Evolutionary conservation across 1,140 invertebrate genomes (phyloP).

Genomic region (Chironomus striatipennis): DNA sequence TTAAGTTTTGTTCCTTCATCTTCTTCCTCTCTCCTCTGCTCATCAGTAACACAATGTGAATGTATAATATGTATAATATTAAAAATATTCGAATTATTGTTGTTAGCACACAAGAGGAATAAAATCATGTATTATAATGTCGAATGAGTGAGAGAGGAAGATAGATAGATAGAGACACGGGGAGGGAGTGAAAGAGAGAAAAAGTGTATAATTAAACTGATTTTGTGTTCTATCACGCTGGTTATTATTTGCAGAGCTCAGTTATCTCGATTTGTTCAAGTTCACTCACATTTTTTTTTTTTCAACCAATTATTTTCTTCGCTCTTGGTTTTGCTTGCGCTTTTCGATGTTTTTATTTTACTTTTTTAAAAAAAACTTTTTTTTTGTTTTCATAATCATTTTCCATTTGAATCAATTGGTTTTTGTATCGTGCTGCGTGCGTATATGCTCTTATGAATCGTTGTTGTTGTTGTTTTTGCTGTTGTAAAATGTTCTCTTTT

Average conservation of each 20-base stretch:
- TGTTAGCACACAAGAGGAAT: not conserved
- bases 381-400: not conserved
- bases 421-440: constrained; percentile 11
- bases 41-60: not conserved
- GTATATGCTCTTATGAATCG: not conserved
- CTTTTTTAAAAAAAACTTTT: too few relatives aligned
- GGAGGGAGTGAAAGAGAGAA: not conserved
- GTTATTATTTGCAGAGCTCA: constrained; percentile 7
- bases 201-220: constrained; percentile 14
- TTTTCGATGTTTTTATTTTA: not conserved
- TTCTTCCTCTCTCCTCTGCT: not conserved
- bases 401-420: constrained; percentile 13
- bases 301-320: not conserved
- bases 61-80: too few relatives aligned
- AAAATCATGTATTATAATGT: not conserved
- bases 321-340: not conserved
- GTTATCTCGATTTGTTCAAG: constrained; percentile 12
- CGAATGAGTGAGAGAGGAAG: too few relatives aligned
- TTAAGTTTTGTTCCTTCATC: not conserved
- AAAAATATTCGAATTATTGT: not conserved
- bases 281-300: not conserved
- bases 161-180: too few relatives aligned
- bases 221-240: constrained; percentile 12
- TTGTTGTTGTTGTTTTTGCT: not conserved
- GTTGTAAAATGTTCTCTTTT: not conserved